Evolutionary conservation across 2,113 vertebrate species (phyloP).

Genomic region (Ciconia stormi): DNA sequence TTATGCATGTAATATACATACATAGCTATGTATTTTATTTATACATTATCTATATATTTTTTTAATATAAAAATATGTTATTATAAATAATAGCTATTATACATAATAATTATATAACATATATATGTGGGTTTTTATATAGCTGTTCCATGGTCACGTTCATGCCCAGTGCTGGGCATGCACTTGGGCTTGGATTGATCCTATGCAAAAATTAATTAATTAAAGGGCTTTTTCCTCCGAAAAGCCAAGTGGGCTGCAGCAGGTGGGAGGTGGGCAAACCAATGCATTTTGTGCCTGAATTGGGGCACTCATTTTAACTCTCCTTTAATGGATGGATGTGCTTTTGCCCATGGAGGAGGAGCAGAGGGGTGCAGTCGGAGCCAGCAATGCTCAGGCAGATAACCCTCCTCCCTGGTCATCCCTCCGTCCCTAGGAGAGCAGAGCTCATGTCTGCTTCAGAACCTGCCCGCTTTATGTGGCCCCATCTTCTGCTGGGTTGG

Average conservation of each 20-base stretch:
- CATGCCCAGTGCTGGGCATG: neutral
- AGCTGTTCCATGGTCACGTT: neutral
- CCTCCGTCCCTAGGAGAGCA: neutral
- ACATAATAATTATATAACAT: neutral
- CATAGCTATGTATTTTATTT: neutral
- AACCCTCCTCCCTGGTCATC: neutral
- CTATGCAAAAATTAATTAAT: neutral
- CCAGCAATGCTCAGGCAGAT: neutral
- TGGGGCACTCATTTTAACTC: neutral
- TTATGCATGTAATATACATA: neutral
- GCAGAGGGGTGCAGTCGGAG: neutral
- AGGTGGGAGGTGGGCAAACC: accelerated
- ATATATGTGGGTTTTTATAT: neutral
- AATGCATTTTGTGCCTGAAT: neutral
- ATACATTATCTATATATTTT: neutral
- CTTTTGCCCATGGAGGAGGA: neutral
- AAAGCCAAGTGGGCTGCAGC: neutral
- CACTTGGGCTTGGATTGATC: neutral
- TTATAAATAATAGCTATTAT: neutral
- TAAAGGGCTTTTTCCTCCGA: neutral
- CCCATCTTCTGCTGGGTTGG: neutral
- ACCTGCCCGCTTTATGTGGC: neutral
- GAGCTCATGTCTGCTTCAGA: accelerated
- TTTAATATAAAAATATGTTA: no score
- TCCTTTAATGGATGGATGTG: neutral